These are phyloP conservation scores for Eristalis tenax DNA, from an alignment of 2,888 invertebrate species.

Conservation along the genomic window DNA sequence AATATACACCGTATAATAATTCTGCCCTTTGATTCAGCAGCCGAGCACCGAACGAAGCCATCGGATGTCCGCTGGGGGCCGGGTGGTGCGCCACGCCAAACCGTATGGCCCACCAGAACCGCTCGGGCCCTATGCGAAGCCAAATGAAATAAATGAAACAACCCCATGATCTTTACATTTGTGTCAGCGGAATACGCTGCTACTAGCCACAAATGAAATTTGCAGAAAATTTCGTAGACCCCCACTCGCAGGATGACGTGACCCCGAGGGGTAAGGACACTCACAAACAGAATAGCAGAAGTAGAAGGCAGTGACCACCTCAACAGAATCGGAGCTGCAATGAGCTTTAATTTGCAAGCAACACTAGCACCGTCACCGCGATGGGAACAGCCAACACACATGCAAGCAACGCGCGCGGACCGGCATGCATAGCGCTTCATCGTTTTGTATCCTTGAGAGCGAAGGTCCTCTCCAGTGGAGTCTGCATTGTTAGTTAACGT, in stretches of 20 bases:
- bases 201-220: conserved; percentile 47
- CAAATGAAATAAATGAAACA: conserved; percentile 25
- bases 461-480: conserved; percentile 32
- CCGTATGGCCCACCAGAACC: not conserved
- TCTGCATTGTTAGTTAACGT: conserved; percentile 46
- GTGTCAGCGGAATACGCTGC: conserved; percentile 27
- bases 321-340: conserved; percentile 28
- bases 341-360: conserved; percentile 59
- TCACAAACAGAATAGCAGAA: not conserved
- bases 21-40: conserved; percentile 40
- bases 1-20: conserved; percentile 34
- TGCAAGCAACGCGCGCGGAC: conserved; percentile 10
- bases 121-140: not conserved
- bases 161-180: conserved; percentile 45
- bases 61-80: conserved; percentile 14
- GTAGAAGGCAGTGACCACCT: not conserved
- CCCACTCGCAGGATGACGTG: conserved; percentile 2
- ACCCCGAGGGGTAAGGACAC: not conserved
- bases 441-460: conserved; percentile 28
- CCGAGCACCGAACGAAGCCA: conserved; percentile 8
- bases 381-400: not conserved
- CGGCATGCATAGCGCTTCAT: conserved; percentile 7
- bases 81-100: not conserved
- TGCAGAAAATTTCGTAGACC: conserved; percentile 31
- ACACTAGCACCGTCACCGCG: conserved; percentile 21